Evolutionary conservation across 2,113 vertebrate genomes (phyloP).

Genomic region (Craseonycteris thonglongyai): DNA sequence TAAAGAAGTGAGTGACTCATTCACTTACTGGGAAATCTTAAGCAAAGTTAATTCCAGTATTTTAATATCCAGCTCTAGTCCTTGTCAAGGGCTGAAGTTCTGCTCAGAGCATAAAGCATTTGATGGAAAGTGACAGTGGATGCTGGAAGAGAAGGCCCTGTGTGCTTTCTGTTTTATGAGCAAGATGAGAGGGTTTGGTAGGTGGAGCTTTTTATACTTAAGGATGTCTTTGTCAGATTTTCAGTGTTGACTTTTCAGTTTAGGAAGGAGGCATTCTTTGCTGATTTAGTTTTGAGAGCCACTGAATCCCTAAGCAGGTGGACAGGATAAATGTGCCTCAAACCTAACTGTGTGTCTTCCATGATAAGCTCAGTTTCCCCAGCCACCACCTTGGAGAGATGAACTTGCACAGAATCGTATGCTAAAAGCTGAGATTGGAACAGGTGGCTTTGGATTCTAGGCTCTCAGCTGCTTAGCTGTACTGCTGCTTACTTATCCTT

Average conservation of each 20-base stretch:
- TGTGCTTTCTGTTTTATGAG: neutral
- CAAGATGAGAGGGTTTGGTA: neutral
- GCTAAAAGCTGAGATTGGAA: neutral
- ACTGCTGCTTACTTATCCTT: neutral
- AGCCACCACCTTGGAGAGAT: neutral
- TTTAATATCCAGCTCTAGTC: neutral
- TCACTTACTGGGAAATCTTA: constrained; percentile 37
- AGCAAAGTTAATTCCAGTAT: constrained; percentile 15
- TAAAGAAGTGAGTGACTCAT: constrained; percentile 47
- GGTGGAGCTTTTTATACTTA: neutral
- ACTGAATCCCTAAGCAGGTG: neutral
- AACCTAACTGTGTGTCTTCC: neutral
- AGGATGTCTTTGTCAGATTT: neutral
- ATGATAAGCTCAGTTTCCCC: neutral
- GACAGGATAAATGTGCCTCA: neutral
- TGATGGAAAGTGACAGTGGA: neutral
- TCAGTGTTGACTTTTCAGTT: neutral
- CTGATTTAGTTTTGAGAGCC: neutral
- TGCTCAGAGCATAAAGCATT: neutral
- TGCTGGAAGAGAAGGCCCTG: neutral
- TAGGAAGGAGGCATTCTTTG: neutral
- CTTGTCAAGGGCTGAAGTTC: neutral
- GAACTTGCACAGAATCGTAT: neutral
- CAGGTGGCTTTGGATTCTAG: neutral
- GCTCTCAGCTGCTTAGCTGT: neutral